Base-by-base conservation (phyloP, 2,797 vertebrate species). In the Protonibea diacanthus region DNA sequence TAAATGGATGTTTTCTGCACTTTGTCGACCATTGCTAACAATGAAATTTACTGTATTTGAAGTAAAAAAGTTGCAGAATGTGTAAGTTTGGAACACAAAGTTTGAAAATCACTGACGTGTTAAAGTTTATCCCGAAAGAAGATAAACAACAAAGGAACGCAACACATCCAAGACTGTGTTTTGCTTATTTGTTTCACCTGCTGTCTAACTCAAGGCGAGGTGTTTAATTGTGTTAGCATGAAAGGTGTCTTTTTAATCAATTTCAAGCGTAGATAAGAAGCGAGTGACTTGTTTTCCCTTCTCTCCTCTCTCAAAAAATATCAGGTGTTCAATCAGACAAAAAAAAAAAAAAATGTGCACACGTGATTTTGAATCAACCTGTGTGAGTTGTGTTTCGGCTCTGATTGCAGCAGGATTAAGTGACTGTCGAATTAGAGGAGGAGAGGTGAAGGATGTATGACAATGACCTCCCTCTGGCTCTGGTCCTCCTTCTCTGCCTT, bases 201-300 rank as follows among this genome's bases (percentile, higher is more conserved):
- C 23, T 48, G 44, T 68, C 33, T 27, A 0, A 67, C 80, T 73
- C 0, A 4, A 72, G 66, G 66, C 38, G 5, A 66, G 58, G 13
- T 10, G 60, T 72, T 71, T 64, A 25, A 79, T 71, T 69, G 23
- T 71, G 62, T 48, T 47, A 65, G 49, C 62, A 55, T 73, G 49
- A 47, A 74, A 51, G 44, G 55, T 76, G 38, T 57, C n/a, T 62
- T 58, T 76, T 62, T 21, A 78, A 85, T 84, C 64, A 21, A 64
- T 78, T 78, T 58, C 5, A 3, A 70, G 55, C 56, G 55, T 0
- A 61, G 70, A 83, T 66, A 58, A 76, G 63, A 71, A 47, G 48
- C 58, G 27, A 15, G 23, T 29, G 47, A 69, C 52, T 21, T 60
- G 25, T 74, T 68, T 55, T 55, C 17, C n/a, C 42, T 4, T 27